phyloP scores from a whole-genome alignment of 1,140 invertebrate species.

The Thaumetopoea pityocampa region DNA sequence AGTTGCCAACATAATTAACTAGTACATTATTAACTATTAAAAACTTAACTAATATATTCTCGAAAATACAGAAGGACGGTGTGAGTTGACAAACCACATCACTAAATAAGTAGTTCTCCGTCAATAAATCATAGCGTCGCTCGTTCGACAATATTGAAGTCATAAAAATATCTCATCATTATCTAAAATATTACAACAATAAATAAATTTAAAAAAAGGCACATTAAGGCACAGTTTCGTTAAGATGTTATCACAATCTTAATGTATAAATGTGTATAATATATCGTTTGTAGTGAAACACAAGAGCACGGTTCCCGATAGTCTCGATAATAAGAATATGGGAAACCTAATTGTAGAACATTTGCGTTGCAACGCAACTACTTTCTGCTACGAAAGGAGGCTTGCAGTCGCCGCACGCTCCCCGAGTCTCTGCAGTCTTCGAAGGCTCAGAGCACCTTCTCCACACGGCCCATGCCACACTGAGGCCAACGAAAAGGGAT shows the following conservation, averaged over 20 bases:
- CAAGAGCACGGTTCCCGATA: slow-evolving; percentile 57
- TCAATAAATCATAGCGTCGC: slow-evolving; percentile 51
- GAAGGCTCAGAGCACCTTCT: slow-evolving; percentile 1
- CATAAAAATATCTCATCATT: slow-evolving; percentile 67
- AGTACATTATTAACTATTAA: slow-evolving; percentile 49
- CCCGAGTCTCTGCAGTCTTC: slow-evolving; percentile 2
- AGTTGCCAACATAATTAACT: slow-evolving; percentile 66
- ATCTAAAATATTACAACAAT: slow-evolving; percentile 66
- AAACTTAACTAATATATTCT: slow-evolving; percentile 69
- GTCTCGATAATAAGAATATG: slow-evolving; percentile 56
- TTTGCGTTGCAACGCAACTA: slow-evolving; percentile 41
- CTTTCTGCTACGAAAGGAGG: slow-evolving; percentile 63
- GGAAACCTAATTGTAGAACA: slow-evolving; percentile 45
- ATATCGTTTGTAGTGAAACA: slow-evolving; percentile 18
- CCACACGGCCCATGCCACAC: too few species aligned
- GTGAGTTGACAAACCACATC: slow-evolving; percentile 67
- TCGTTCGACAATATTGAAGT: slow-evolving; percentile 49
- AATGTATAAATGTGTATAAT: slow-evolving; percentile 38
- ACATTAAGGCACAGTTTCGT: slow-evolving; percentile 71
- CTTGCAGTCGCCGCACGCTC: slow-evolving; percentile 40
- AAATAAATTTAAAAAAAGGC: slow-evolving; percentile 70
- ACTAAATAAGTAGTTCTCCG: slow-evolving; percentile 57
- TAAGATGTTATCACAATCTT: slow-evolving; percentile 69
- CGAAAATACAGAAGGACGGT: slow-evolving; percentile 74
- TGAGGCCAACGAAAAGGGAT: too few species aligned